Evolutionary conservation across 2,888 invertebrate genomes (phyloP), one percentile per base, ranked within the genome.

Genomic region (Thera obeliscata): DNA sequence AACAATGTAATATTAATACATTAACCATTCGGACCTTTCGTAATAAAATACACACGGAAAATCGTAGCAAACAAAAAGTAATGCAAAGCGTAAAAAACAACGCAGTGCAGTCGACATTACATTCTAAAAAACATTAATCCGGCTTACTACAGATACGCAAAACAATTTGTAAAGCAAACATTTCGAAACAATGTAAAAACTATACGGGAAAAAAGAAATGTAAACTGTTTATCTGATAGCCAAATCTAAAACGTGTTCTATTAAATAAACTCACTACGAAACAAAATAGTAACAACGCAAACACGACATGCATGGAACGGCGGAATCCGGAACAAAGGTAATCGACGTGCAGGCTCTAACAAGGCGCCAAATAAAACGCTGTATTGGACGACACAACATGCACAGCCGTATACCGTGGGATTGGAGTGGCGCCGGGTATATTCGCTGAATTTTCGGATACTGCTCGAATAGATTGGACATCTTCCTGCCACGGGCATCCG

Each of bases 371-470:
- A 87, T 78, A 82, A 86, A 85, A 87, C 82, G 77, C 66, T 57
- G 66, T 65, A 61, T 59, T 81, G 80, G 82, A 84, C 80, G 81
- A 82, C 81, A 83, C 81, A 84, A 81, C 78, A 81, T 91, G 91
- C 89, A 88, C 87, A 81, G 82, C 76, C 70, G 81, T 82, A 80
- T 94, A 89, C 93, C 94, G 84, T 91, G 88, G 77, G 93, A 87
- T 81, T 90, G 90, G 56, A 93, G 93, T 68, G 93, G 93, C 79
- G 96, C 95, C 2, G 97, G 97, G 86, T 96, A 97, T 76, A 97
- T 96, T 78, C 96, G 95, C 84, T 96, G 96, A 74, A 96, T 96
- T 92, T 96, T 96, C 75, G 95, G 95, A 85, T 96, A 96, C 78
- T 95, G 95, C 85, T 96, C 96, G 87, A 96, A 96, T 66, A 96